Evolutionary conservation across 2,113 vertebrate genomes (phyloP).

Genomic region (Tor tambroides): DNA sequence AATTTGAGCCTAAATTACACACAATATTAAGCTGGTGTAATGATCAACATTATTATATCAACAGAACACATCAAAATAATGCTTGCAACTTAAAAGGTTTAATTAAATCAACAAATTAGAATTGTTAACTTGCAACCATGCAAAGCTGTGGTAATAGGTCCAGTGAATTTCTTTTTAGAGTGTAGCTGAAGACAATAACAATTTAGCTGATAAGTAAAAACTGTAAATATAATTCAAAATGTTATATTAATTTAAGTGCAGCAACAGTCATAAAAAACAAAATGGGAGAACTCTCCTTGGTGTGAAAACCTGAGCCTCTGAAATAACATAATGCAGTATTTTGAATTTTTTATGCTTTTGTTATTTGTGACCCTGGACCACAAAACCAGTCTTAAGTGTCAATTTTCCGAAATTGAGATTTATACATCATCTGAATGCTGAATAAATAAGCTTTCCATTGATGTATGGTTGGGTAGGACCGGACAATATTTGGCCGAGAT

Average conservation of each 20-base stretch:
- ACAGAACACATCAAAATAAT: not conserved
- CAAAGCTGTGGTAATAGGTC: not conserved
- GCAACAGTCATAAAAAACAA: not conserved
- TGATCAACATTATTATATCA: constrained; percentile 5
- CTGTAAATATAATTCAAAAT: not conserved
- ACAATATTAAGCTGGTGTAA: not conserved
- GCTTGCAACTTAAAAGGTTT: not conserved
- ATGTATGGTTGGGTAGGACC: too few relatives aligned
- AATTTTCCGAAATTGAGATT: too few relatives aligned
- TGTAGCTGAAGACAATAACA: not conserved
- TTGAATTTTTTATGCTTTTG: not conserved
- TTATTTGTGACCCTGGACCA: too few relatives aligned
- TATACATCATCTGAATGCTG: too few relatives aligned
- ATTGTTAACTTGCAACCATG: not conserved
- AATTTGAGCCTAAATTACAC: not conserved
- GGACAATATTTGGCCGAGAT: too few relatives aligned
- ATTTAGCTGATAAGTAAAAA: not conserved
- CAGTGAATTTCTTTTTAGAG: not conserved
- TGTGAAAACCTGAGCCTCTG: not conserved
- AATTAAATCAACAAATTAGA: not conserved
- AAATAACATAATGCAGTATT: not conserved
- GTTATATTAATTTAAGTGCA: not conserved
- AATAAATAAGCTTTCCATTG: too few relatives aligned
- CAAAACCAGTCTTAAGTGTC: too few relatives aligned
- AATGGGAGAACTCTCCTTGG: not conserved